phyloP scores from a whole-genome alignment of 2,797 vertebrate genomes.

The Enteromius fasciolatus region DNA sequence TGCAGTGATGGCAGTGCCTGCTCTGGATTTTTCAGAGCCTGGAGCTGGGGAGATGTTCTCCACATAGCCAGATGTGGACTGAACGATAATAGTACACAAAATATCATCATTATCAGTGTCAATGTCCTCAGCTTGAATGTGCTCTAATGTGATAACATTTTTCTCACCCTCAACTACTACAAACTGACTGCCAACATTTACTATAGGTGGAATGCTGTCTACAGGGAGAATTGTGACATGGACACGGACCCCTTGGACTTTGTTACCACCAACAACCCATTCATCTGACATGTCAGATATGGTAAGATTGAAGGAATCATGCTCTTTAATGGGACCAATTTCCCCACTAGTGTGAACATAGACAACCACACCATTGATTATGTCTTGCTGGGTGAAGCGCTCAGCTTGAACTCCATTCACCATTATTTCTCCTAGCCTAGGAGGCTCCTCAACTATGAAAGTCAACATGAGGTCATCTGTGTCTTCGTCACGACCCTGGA shows the following conservation, averaged over 20 bases:
- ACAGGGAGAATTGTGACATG: conserved; percentile 85
- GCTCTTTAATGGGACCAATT: conserved; percentile 79
- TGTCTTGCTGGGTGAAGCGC: conserved; percentile 85
- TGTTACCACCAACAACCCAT: conserved; percentile 82
- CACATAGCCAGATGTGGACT: conserved; percentile 86
- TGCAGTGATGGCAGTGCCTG: conserved; percentile 84
- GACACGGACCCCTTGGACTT: conserved; percentile 81
- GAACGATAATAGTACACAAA: conserved; percentile 84
- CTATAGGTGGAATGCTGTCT: conserved; percentile 82
- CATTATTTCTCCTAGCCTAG: conserved; percentile 81
- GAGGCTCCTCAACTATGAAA: conserved; percentile 85
- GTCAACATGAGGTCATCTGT: conserved; percentile 82
- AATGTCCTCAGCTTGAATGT: conserved; percentile 82
- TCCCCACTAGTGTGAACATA: conserved; percentile 86
- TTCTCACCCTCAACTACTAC: conserved; percentile 84
- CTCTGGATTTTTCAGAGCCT: conserved; percentile 83
- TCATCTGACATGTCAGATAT: conserved; percentile 83
- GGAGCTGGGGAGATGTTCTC: conserved; percentile 86
- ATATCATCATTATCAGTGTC: conserved; percentile 86
- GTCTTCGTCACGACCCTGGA: conserved; percentile 83
- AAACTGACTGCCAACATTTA: conserved; percentile 77
- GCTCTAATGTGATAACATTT: conserved; percentile 78
- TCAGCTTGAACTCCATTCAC: conserved; percentile 78
- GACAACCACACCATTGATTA: conserved; percentile 81
- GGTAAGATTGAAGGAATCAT: conserved; percentile 85